Conservation (phyloP, 2,113 vertebrate species). For the Martes martes region DNA sequence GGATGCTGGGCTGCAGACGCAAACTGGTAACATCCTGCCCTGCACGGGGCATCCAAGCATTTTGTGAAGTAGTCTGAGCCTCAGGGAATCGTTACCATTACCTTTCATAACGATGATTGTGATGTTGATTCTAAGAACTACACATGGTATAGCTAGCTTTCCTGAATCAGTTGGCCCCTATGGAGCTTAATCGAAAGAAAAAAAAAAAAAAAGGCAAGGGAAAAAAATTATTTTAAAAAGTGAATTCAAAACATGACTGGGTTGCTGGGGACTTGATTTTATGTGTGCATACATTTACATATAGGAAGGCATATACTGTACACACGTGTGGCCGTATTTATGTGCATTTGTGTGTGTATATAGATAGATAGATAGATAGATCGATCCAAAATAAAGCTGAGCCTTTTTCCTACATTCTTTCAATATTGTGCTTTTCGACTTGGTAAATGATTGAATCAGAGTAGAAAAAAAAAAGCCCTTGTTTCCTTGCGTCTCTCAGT, state of each 20-base stretch:
- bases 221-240: background rate
- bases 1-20: background rate
- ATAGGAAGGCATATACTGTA: background rate
- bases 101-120: accelerated
- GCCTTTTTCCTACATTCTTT: background rate
- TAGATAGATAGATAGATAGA: background rate
- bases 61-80: background rate
- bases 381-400: background rate
- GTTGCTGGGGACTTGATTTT: no score
- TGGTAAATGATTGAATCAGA: background rate
- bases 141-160: accelerated
- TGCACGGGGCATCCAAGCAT: accelerated
- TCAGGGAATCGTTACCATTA: accelerated
- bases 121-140: background rate
- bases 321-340: background rate
- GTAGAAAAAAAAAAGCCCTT: background rate
- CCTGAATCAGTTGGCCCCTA: background rate
- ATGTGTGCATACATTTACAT: background rate
- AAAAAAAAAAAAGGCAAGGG: background rate
- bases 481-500: background rate
- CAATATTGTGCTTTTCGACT: background rate
- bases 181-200: background rate
- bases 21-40: background rate
- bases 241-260: background rate
- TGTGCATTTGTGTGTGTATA: background rate